phyloP scores from a whole-genome alignment of 2,888 invertebrate species.

The Drosophila emarginata region DNA sequence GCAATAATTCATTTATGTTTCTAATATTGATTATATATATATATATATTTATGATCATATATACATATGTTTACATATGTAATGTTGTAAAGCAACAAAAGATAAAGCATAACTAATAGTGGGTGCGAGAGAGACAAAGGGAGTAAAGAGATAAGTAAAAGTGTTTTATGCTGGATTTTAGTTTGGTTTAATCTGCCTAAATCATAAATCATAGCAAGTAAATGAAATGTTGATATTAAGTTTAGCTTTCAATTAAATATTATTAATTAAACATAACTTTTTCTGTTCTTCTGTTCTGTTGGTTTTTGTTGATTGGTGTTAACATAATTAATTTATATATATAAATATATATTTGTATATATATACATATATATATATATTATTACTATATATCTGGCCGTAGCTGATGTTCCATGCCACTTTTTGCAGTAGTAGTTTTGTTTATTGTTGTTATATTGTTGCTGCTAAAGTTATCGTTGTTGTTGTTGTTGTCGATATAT shows the following conservation, averaged over 20 bases:
- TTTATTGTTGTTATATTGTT: constrained; percentile 15
- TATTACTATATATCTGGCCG: constrained; percentile 53
- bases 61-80: background rate
- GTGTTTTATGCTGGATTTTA: background rate
- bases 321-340: constrained; percentile 37
- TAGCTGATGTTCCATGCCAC: constrained; percentile 29
- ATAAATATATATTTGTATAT: constrained; percentile 36
- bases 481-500: constrained; percentile 16
- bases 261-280: constrained; percentile 28
- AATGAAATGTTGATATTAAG: constrained; percentile 43
- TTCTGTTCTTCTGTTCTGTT: constrained; percentile 24
- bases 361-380: constrained; percentile 42
- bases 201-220: constrained; percentile 20
- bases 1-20: background rate
- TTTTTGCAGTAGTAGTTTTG: constrained; percentile 23
- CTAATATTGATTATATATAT: constrained; percentile 9
- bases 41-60: background rate
- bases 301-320: constrained; percentile 13
- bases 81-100: constrained; percentile 1
- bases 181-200: constrained; percentile 2
- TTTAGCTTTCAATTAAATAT: constrained; percentile 33
- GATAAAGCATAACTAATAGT: background rate
- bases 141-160: background rate
- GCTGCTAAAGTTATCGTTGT: constrained; percentile 25
- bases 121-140: background rate